Conservation (phyloP, 2,888 invertebrate genomes). For the Gnatocerus cornutus region DNA sequence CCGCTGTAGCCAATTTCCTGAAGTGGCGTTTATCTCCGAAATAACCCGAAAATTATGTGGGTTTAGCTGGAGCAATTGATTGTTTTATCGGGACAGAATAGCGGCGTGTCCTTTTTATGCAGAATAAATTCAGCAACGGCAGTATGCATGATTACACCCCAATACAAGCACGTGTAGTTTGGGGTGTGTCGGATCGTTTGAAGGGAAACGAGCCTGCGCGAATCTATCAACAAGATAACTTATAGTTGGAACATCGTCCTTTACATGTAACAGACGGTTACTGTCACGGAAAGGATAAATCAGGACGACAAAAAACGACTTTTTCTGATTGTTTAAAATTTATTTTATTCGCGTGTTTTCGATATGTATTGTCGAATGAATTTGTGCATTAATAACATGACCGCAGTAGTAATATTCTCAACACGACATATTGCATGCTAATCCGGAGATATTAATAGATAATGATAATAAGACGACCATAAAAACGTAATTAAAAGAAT, state of each 20-base stretch:
- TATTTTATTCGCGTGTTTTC: conserved; percentile 47
- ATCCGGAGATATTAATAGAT: conserved; percentile 35
- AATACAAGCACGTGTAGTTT: conserved; percentile 52
- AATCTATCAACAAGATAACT: conserved; percentile 56
- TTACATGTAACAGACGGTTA: conserved; percentile 58
- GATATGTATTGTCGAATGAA: conserved; percentile 41
- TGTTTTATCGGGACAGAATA: conserved; percentile 43
- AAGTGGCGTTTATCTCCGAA: conserved; percentile 1
- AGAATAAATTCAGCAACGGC: conserved; percentile 49
- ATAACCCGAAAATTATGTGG: conserved; percentile 25
- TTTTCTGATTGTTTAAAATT: conserved; percentile 43
- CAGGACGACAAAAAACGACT: conserved; percentile 46
- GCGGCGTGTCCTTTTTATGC: conserved; percentile 45
- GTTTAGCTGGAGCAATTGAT: conserved; percentile 40
- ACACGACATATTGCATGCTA: conserved; percentile 48
- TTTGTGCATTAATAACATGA: conserved; percentile 44
- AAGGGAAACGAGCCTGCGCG: conserved; percentile 50
- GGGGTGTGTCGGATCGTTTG: conserved; percentile 54
- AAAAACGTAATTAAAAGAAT: background rate
- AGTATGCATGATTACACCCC: conserved; percentile 50
- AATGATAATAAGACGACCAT: conserved; percentile 30
- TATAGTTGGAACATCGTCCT: conserved; percentile 55
- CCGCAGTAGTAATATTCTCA: conserved; percentile 35
- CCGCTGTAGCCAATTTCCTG: conserved; percentile 9
- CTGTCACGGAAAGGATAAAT: conserved; percentile 59